Evolutionary conservation across 2,797 vertebrate species (phyloP).

Genomic region (Sebastes trivittatus): DNA sequence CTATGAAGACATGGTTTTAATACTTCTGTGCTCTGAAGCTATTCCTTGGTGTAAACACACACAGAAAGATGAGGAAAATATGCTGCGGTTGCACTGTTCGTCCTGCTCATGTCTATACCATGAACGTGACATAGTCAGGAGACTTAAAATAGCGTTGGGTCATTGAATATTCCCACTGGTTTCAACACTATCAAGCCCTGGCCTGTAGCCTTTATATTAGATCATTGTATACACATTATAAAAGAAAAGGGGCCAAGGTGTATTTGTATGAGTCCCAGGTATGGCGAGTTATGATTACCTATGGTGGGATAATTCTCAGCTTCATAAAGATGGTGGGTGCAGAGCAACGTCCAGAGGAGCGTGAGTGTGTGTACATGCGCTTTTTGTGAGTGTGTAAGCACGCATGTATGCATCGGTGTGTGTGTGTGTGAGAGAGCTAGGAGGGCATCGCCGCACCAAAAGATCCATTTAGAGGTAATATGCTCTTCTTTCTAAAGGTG

Average conservation of each 20-base stretch:
- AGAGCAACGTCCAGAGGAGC: constrained; percentile 57
- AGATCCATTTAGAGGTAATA: constrained; percentile 81
- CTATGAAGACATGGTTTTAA: constrained; percentile 67
- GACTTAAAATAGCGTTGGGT: constrained; percentile 53
- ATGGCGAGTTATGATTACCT: constrained; percentile 78
- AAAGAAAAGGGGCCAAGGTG: constrained; percentile 70
- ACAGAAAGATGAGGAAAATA: constrained; percentile 55
- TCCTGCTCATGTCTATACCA: constrained; percentile 27
- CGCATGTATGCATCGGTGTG: constrained; percentile 55
- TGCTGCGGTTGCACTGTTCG: constrained; percentile 25
- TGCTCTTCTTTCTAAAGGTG: constrained; percentile 69
- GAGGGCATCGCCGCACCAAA: constrained; percentile 61
- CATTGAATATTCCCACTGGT: constrained; percentile 60
- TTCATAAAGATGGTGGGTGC: constrained; percentile 77
- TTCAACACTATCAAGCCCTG: constrained; percentile 52
- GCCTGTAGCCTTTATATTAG: constrained; percentile 64
- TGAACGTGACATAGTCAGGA: constrained; percentile 57
- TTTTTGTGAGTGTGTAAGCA: constrained; percentile 31
- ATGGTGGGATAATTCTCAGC: constrained; percentile 82
- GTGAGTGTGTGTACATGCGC: constrained; percentile 38
- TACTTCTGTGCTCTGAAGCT: constrained; percentile 55
- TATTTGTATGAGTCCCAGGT: constrained; percentile 77
- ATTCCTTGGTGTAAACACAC: constrained; percentile 63
- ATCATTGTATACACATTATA: constrained; percentile 78
- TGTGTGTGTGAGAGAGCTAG: constrained; percentile 22